phyloP scores from a whole-genome alignment of 1,140 invertebrate genomes.

The Pteromalus puparum region DNA sequence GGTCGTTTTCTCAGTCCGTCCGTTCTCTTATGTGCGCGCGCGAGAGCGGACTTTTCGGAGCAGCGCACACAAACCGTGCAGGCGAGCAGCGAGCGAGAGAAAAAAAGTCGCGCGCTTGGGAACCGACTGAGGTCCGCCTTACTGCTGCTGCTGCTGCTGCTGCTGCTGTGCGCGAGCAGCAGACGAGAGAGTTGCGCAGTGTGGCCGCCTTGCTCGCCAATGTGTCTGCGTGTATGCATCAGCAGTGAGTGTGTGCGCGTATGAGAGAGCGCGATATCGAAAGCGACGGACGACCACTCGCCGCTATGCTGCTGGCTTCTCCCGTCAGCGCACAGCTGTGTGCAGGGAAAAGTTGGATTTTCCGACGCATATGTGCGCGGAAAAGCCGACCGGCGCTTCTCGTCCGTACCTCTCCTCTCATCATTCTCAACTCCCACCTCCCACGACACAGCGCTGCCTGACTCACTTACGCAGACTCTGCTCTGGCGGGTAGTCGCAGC shows the following conservation, averaged over 20 bases:
- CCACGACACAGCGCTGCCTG: conserved; percentile 6
- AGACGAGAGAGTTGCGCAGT: neutral
- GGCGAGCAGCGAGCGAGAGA: neutral
- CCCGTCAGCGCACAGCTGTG: conserved; percentile 37
- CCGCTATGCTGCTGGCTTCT: neutral
- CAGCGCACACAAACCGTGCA: neutral
- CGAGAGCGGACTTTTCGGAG: neutral
- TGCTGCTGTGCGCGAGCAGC: neutral
- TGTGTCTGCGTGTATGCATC: neutral
- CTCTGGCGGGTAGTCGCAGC: neutral
- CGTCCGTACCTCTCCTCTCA: neutral
- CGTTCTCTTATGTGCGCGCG: neutral
- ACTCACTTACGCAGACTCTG: conserved; percentile 14
- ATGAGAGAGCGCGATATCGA: conserved; percentile 11
- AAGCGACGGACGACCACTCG: neutral
- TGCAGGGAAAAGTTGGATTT: neutral
- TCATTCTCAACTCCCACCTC: neutral
- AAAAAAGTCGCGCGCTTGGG: conserved; percentile 15
- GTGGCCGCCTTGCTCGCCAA: neutral
- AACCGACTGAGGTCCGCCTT: conserved; percentile 26
- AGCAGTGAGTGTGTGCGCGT: neutral
- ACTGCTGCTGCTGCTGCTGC: neutral
- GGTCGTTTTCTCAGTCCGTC: neutral
- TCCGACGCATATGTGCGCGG: conserved; percentile 16
- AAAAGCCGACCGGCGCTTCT: neutral